Percentiles rank a stretch among this genome's conserved stretches.
These are phyloP conservation scores for Siniperca chuatsi DNA, from an alignment of 2,113 vertebrate species.

Conservation along the genomic window DNA sequence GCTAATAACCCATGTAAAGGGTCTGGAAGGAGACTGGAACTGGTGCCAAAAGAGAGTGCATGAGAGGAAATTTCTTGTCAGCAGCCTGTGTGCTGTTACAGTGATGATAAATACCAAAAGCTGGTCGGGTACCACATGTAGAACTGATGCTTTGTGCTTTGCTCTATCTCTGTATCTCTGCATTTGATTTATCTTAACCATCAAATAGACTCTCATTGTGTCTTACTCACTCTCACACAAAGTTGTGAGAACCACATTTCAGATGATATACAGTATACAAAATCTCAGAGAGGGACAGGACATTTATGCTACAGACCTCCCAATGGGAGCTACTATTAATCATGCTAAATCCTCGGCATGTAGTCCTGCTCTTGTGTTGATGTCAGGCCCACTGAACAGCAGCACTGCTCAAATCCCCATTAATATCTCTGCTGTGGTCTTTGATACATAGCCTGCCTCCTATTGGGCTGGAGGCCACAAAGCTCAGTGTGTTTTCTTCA, in stretches of 20 bases:
- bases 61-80: conserved; percentile 62
- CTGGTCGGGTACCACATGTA: conserved; percentile 21
- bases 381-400: conserved; percentile 38
- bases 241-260: conserved; percentile 15
- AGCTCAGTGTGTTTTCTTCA: conserved; percentile 7
- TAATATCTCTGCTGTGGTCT: conserved; percentile 19
- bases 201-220: background rate
- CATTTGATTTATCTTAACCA: conserved; percentile 29
- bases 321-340: conserved; percentile 58
- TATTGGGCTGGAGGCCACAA: conserved; percentile 51
- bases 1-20: conserved; percentile 80
- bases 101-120: conserved; percentile 58
- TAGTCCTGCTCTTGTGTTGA: conserved; percentile 16
- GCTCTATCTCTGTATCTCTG: background rate
- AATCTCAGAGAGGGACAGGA: conserved; percentile 3
- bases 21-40: conserved; percentile 66
- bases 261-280: conserved; percentile 10
- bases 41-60: conserved; percentile 61
- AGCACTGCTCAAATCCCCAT: conserved; percentile 24
- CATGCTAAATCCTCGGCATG: conserved; percentile 46
- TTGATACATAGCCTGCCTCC: conserved; percentile 47
- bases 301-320: conserved; percentile 41
- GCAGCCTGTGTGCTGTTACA: conserved; percentile 38
- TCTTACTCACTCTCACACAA: background rate
- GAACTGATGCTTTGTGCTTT: conserved; percentile 6